Base-by-base conservation (phyloP, 2,888 invertebrate species). In the Sinopyrophorus schimmeli region DNA sequence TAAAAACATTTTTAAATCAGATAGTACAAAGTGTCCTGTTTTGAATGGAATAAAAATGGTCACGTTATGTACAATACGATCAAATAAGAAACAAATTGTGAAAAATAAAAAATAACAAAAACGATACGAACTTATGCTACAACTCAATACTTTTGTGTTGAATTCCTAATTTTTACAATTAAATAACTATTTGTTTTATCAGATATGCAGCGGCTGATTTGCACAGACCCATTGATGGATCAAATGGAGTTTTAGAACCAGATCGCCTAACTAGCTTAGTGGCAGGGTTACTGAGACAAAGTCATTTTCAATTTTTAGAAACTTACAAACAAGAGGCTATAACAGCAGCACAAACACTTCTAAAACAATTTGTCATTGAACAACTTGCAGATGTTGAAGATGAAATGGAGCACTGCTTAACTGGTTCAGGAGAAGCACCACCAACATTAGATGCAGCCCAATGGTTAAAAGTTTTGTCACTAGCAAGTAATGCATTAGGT, bases 301-400 rank as follows among this genome's bases (percentile, higher is more conserved):
- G 88, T 66, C 89, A 92, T 71, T 88, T 90, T 68, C 83, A 89
- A 55, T 97, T 98, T 72, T 81, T 97, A 47, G 91, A 89, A 59
- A 81, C 83, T 31, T 90, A 90, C 61, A 88, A 87, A 74, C 87
- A 89, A 62, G 97, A 98, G 76, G 88, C 93, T 12, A 87, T 89
- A 59, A 89, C 90, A 27, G 88, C 93, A 5, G 84, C 94, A 42
- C 89, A 92, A 70, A 86, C 94, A 18, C 82, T 89, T 34, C 84
- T 95, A 10, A 95, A 96, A 72, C 92, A 94, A 75, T 81, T 87
- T 62, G 80, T 92, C 28, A 90, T 93, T 62, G 92, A 93, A 74
- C 80, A 82, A 44, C 74, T 85, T 24, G 82, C 86, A 5, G 81
- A 80, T 44, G 74, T 76, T 1, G 75, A 77, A 10, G 76, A 77